Evolutionary conservation across 1,140 invertebrate species (phyloP).

Genomic region (Nebria ingens): DNA sequence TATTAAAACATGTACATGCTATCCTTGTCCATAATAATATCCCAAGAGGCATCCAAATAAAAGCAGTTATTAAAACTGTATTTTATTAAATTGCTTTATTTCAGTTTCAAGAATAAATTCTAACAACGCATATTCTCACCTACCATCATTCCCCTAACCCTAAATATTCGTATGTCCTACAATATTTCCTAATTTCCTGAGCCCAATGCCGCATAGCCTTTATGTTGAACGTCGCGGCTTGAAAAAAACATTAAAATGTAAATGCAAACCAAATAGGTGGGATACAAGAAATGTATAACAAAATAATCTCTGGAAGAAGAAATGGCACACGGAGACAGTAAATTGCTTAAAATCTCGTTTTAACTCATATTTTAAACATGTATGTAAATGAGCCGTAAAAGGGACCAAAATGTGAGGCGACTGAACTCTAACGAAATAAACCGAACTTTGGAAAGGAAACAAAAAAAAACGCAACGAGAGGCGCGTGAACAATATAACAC

Average conservation of each 20-base stretch:
- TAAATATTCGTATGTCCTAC: neutral
- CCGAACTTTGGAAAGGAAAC: too few relatives aligned
- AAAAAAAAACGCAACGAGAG: neutral
- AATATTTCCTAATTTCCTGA: too few relatives aligned
- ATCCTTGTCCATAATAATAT: too few relatives aligned
- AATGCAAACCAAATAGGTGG: conserved; percentile 6
- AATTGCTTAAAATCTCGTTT: conserved; percentile 9
- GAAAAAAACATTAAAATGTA: conserved; percentile 1
- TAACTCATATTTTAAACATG: conserved; percentile 9
- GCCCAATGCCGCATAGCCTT: too few relatives aligned
- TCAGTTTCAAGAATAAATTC: too few relatives aligned
- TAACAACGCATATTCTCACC: too few relatives aligned
- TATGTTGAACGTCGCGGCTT: neutral
- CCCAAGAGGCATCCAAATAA: too few relatives aligned
- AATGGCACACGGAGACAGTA: conserved; percentile 3
- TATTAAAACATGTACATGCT: too few relatives aligned
- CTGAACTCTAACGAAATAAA: neutral
- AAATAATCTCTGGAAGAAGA: conserved; percentile 3
- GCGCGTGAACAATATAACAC: conserved; percentile 1
- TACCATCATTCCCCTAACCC: too few relatives aligned
- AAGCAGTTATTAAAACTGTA: too few relatives aligned
- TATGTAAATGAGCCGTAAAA: conserved; percentile 9
- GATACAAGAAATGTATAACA: conserved; percentile 9
- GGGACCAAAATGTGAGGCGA: conserved; percentile 1
- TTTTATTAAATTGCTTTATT: too few relatives aligned